Percentiles rank a stretch among this genome's conserved stretches.
Conservation (phyloP, 2,113 vertebrate genomes). For the Terrapene triunguis region DNA sequence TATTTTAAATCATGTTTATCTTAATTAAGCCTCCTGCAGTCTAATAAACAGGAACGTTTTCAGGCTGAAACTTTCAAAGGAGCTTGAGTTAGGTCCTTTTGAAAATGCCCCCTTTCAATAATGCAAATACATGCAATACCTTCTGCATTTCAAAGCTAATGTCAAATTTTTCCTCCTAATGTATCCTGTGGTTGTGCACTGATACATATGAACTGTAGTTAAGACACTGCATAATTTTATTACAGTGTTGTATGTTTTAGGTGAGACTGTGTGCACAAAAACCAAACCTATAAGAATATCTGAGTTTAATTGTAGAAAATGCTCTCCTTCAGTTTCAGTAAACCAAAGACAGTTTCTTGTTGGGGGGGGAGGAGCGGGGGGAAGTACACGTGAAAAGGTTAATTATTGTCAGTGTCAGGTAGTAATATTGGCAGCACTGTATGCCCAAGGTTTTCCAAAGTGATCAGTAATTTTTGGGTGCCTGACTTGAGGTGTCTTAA, state of each 20-base stretch:
- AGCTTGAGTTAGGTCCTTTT: background rate
- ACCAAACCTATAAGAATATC: background rate
- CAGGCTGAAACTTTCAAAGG: background rate
- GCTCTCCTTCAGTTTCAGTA: background rate
- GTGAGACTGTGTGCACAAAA: background rate
- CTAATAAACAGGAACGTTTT: too few relatives aligned
- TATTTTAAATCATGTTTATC: background rate
- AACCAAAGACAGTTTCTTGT: background rate
- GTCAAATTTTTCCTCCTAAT: background rate
- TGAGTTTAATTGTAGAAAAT: background rate
- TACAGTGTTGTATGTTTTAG: background rate
- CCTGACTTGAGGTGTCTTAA: background rate
- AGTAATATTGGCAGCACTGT: background rate
- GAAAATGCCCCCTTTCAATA: background rate
- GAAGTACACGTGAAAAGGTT: background rate
- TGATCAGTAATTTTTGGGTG: background rate
- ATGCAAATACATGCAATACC: background rate
- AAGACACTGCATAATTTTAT: background rate
- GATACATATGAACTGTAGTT: rapidly evolving
- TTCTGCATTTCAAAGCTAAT: background rate
- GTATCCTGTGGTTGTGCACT: rapidly evolving
- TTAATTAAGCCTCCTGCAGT: too few relatives aligned
- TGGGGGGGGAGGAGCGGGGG: background rate
- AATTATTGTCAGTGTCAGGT: background rate
- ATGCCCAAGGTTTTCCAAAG: background rate